Percentiles rank a stretch among this genome's conserved stretches.
Evolutionary conservation across 2,797 vertebrate genomes (phyloP).

Genomic region (Mastacembelus armatus): DNA sequence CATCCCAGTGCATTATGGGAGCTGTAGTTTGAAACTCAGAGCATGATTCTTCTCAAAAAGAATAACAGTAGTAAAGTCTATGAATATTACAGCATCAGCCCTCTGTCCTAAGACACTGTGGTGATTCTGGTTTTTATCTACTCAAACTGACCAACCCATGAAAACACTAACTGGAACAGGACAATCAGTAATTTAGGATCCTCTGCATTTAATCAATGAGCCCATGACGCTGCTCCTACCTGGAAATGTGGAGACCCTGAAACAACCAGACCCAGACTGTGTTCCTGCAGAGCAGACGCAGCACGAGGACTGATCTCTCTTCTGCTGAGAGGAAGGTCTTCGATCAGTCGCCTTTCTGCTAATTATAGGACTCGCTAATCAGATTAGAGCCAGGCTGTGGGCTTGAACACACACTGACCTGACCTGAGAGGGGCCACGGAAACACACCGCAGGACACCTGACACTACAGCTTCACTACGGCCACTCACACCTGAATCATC

Average conservation of each 20-base stretch:
- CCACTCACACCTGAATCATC: too few species aligned
- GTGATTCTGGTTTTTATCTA: too few species aligned
- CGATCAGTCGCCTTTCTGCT: conserved; percentile 19
- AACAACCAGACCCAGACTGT: not conserved
- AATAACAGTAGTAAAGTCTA: too few species aligned
- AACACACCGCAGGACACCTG: not conserved
- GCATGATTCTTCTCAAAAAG: too few species aligned
- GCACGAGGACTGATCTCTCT: not conserved
- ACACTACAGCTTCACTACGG: too few species aligned
- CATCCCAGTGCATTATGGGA: too few species aligned
- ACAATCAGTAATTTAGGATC: conserved; percentile 1
- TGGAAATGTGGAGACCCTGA: conserved; percentile 28
- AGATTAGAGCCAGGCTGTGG: conserved; percentile 33
- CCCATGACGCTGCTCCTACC: conserved; percentile 25
- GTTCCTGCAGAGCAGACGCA: not conserved
- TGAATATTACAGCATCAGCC: too few species aligned
- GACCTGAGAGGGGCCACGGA: not conserved
- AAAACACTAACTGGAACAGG: too few species aligned
- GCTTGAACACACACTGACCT: conserved; percentile 5
- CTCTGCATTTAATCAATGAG: conserved; percentile 6
- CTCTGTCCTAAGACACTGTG: too few species aligned
- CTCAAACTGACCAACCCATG: too few species aligned
- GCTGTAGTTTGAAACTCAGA: too few species aligned
- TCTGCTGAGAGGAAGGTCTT: conserved; percentile 6
- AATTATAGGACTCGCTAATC: conserved; percentile 54